Percentiles rank a stretch among this genome's conserved stretches.
phyloP scores from a whole-genome alignment of 35 echinoderm and acorn worm genomes.

The Ophioderma brevispina region DNA sequence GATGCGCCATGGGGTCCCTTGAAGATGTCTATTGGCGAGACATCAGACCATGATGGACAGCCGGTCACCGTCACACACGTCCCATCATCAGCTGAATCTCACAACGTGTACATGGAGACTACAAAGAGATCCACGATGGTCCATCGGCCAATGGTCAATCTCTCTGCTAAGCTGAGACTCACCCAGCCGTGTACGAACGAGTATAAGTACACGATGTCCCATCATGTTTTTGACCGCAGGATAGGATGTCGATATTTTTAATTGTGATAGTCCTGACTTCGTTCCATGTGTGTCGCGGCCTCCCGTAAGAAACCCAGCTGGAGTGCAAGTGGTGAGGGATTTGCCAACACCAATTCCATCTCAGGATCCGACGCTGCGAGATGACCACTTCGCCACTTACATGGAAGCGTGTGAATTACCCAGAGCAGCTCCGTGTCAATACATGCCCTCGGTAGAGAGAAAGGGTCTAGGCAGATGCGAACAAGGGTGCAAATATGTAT shows the following conservation, averaged over 20 bases:
- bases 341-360: constrained; percentile 33
- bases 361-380: background rate
- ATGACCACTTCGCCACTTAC: constrained; percentile 22
- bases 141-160: background rate
- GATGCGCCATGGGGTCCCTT: constrained; percentile 31
- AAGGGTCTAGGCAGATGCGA: constrained; percentile 15
- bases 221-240: background rate
- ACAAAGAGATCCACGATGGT: background rate
- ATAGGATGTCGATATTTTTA: constrained; percentile 18
- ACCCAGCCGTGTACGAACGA: background rate
- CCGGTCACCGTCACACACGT: background rate
- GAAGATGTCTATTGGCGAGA: constrained; percentile 27
- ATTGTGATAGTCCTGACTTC: background rate
- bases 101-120: background rate
- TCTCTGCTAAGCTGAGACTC: background rate
- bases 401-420: background rate
- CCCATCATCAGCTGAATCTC: background rate
- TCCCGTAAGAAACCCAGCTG: background rate
- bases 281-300: background rate
- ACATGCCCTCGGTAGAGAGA: background rate
- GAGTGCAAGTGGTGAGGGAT: background rate
- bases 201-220: background rate
- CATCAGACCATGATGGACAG: background rate
- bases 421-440: background rate
- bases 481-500: constrained; percentile 25